Evolutionary conservation across 2,113 vertebrate species (phyloP).

Genomic region (Pygoscelis antarcticus): DNA sequence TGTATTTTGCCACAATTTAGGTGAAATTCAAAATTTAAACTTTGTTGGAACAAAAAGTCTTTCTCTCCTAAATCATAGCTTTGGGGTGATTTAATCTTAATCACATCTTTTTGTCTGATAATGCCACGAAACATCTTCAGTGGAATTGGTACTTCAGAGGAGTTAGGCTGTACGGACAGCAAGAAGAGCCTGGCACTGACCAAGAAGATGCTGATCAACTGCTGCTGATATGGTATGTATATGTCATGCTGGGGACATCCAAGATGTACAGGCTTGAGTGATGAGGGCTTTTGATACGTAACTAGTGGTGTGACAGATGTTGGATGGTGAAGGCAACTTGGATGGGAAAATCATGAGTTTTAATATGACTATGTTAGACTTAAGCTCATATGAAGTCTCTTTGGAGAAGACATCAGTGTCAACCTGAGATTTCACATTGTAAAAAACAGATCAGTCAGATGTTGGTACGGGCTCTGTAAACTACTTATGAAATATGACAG

Average conservation of each 20-base stretch:
- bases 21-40: neutral
- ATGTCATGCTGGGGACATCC: neutral
- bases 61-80: neutral
- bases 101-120: neutral
- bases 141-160: neutral
- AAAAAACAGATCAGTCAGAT: neutral
- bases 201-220: neutral
- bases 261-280: accelerated
- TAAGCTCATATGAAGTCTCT: neutral
- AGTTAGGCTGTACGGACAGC: neutral
- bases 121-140: neutral
- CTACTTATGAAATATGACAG: neutral
- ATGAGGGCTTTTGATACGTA: neutral
- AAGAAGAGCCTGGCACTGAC: neutral
- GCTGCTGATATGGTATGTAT: neutral
- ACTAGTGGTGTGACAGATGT: neutral
- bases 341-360: neutral
- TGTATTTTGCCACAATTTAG: neutral
- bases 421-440: neutral
- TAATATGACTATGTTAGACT: neutral
- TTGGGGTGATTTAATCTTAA: neutral
- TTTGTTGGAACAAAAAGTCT: neutral
- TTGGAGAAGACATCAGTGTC: neutral
- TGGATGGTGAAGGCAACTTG: neutral
- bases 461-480: neutral